phyloP scores from a whole-genome alignment of 2,113 vertebrate species.

The Panthera uncia region DNA sequence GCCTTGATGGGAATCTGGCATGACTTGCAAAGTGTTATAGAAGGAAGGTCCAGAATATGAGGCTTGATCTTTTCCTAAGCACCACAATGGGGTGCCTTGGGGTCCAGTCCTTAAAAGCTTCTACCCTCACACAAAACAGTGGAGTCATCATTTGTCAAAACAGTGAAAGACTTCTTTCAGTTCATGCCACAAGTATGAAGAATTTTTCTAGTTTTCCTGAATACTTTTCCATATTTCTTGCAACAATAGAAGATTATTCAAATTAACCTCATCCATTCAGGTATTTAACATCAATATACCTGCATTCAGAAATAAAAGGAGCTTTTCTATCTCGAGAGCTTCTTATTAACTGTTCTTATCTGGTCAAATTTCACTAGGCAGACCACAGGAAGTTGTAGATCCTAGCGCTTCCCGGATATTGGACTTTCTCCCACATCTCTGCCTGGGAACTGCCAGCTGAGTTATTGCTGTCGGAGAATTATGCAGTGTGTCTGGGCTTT shows the following conservation, averaged over 20 bases:
- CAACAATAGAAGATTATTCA: constrained; percentile 56
- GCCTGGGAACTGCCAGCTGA: constrained; percentile 53
- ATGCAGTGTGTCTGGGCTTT: constrained; percentile 67
- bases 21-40: not conserved
- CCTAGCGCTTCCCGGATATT: constrained; percentile 55
- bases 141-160: not conserved
- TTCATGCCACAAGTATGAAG: constrained; percentile 13
- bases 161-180: not conserved
- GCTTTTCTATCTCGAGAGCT: constrained; percentile 21
- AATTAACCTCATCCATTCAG: constrained; percentile 52
- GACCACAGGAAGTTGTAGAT: constrained; percentile 70
- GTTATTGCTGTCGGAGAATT: constrained; percentile 71
- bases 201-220: constrained; percentile 51
- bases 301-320: constrained; percentile 50
- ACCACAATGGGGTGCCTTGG: not conserved
- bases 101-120: not conserved
- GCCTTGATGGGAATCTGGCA: not conserved
- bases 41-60: not conserved
- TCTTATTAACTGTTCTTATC: constrained; percentile 72
- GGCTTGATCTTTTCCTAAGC: not conserved
- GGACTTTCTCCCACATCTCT: constrained; percentile 65
- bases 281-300: constrained; percentile 71
- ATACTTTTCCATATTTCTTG: constrained; percentile 28
- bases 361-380: constrained; percentile 65
- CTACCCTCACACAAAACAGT: not conserved